These are phyloP conservation scores for Agrochola litura DNA, from an alignment of 2,888 invertebrate species.

Conservation along the genomic window DNA sequence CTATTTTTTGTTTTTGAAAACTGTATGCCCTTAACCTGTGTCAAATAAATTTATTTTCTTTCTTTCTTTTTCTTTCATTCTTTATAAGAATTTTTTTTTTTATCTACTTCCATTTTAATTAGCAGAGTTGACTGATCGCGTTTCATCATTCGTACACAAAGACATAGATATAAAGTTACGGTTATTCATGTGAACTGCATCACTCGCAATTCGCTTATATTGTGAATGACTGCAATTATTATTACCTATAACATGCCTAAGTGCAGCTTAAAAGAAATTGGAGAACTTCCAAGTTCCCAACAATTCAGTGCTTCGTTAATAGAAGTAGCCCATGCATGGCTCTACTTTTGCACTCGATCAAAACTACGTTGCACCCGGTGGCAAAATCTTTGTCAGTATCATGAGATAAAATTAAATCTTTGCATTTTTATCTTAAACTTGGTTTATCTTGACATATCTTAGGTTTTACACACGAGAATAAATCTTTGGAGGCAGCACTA, in stretches of 20 bases:
- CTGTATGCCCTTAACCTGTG: too few relatives aligned
- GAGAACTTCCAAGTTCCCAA: background rate
- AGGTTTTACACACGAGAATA: conserved; percentile 19
- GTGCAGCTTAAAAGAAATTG: background rate
- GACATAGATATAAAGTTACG: background rate
- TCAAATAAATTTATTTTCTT: too few relatives aligned
- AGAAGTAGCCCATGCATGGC: conserved; percentile 1
- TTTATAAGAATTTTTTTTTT: background rate
- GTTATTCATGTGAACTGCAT: background rate
- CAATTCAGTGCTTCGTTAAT: background rate
- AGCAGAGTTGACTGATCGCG: background rate
- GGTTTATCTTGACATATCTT: conserved; percentile 19
- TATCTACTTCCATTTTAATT: background rate
- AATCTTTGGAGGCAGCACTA: conserved; percentile 13
- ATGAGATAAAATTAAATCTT: background rate
- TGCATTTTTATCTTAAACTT: background rate
- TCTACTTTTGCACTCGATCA: conserved; percentile 6
- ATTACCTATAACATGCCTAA: background rate
- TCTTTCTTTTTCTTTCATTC: too few relatives aligned
- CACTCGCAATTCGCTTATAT: background rate
- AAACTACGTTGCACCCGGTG: conserved; percentile 11
- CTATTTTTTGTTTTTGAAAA: too few relatives aligned
- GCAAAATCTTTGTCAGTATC: background rate
- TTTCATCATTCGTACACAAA: background rate
- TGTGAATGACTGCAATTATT: background rate